Evolutionary conservation across 1,140 invertebrate species (phyloP).

Genomic region (Diprion similis): DNA sequence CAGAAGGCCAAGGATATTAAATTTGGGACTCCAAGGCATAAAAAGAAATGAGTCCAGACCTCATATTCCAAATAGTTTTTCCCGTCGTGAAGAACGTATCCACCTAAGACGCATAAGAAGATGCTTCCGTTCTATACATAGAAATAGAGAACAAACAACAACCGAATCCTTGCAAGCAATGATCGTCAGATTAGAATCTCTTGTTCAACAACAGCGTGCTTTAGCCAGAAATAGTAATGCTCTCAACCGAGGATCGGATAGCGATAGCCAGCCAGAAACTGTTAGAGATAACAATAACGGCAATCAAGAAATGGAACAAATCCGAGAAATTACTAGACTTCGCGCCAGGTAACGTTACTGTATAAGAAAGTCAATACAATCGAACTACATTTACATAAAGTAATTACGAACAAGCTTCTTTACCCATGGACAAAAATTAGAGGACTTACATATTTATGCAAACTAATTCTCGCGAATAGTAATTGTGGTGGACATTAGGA

Average conservation of each 20-base stretch:
- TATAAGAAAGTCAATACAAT: no score
- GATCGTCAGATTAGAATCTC: constrained; percentile 42
- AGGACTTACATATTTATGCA: no score
- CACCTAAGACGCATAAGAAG: no score
- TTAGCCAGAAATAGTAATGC: constrained; percentile 31
- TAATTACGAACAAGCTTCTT: no score
- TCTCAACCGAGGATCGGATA: constrained; percentile 25
- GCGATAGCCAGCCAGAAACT: constrained; percentile 29
- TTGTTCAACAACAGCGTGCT: constrained; percentile 44
- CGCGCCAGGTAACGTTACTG: constrained; percentile 36
- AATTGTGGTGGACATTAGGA: no score
- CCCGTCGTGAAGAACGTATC: constrained; percentile 17
- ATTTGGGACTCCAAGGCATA: constrained; percentile 27
- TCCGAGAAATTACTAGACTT: constrained; percentile 40
- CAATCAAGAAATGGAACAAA: constrained; percentile 37
- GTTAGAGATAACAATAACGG: constrained; percentile 23
- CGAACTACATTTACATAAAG: no score
- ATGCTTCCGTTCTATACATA: constrained; percentile 15
- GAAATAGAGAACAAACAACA: constrained; percentile 26
- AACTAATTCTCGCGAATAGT: no score
- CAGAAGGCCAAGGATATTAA: constrained; percentile 25
- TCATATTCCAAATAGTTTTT: constrained; percentile 25
- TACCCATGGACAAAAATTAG: no score
- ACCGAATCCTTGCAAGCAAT: constrained; percentile 42
- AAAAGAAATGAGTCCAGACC: constrained; percentile 31